phyloP scores from a whole-genome alignment of 1,140 invertebrate species.

The Leptoteleia sp. region DNA sequence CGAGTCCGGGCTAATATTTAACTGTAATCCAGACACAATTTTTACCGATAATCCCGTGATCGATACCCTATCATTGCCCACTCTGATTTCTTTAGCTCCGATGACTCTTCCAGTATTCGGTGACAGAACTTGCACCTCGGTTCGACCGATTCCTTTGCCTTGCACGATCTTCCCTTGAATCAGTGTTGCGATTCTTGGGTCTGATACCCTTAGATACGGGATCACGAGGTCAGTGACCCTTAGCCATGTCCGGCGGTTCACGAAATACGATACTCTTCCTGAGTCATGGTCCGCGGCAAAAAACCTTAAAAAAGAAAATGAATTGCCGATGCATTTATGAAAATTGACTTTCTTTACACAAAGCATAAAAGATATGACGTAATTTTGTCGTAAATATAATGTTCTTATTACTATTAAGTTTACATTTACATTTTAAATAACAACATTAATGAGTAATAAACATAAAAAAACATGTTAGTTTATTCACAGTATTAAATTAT shows the following conservation, averaged over 20 bases:
- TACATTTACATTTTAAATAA: too few species aligned
- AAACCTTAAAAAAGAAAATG: conserved; percentile 88
- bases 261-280: conserved; percentile 93
- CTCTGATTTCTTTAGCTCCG: conserved; percentile 93
- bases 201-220: conserved; percentile 90
- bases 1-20: conserved; percentile 92
- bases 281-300: conserved; percentile 94
- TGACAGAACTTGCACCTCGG: conserved; percentile 95
- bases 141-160: conserved; percentile 92
- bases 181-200: conserved; percentile 92
- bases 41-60: conserved; percentile 90
- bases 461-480: too few species aligned
- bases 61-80: conserved; percentile 94
- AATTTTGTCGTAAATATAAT: too few species aligned
- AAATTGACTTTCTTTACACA: too few species aligned
- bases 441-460: too few species aligned
- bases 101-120: conserved; percentile 95
- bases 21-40: conserved; percentile 94
- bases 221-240: conserved; percentile 95
- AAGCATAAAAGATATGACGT: too few species aligned
- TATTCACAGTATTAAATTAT: too few species aligned
- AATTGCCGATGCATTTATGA: too few species aligned
- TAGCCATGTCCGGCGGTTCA: conserved; percentile 92
- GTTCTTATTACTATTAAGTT: too few species aligned
- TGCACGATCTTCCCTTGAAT: conserved; percentile 91